Base-by-base conservation (phyloP, 92 coral and sea anemone species). In the Phenganax stokvisi region DNA sequence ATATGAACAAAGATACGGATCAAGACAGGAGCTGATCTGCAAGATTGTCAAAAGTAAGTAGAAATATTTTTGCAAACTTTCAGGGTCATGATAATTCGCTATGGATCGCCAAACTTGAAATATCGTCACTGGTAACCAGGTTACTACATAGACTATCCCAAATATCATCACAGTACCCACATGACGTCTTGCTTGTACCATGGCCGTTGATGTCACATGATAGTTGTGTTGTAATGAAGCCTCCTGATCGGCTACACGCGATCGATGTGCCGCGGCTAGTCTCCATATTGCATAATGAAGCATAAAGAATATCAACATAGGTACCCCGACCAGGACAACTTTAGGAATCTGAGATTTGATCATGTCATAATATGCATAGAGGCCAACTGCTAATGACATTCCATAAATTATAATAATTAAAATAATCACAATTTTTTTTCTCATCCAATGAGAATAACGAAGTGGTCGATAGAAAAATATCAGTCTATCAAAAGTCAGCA, bases 81-180 rank as follows among this genome's bases (percentile, higher is more conserved):
- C 4, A 0, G 80, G 53, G 16, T 75, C 64, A 51, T 75, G 61
- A 51, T 56, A 55, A 13, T 20, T 6, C 20, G 80, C 25, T 6
- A 55, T 17, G 3, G 80, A 75, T 25, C 63, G 52, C 80, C 80
- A 75, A 1, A 75, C 4, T 29, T 75, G 80, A 57, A 75, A 75
- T 1, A 75, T 75, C 1, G 80, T 75, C 66, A 75, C 67, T 16
- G 80, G 80, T 27, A 75, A 65, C 80, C 80, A 75, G 11, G 80
- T 75, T 6, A 75, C 13, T 0, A 75, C 8, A 51, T 75, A 75
- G 27, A 75, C 12, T 0, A 75, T 75, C 0, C 80, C 80, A 13
- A 75, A 54, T 5, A 75, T 0, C 66, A 75, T 75, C 0, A 75
- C 80, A 4, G 80, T 75, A 13, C 80, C 51, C 9, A 75, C 64